phyloP scores from a whole-genome alignment of 92 coral and sea anemone genomes.

The Zoanthus gigantus region DNA sequence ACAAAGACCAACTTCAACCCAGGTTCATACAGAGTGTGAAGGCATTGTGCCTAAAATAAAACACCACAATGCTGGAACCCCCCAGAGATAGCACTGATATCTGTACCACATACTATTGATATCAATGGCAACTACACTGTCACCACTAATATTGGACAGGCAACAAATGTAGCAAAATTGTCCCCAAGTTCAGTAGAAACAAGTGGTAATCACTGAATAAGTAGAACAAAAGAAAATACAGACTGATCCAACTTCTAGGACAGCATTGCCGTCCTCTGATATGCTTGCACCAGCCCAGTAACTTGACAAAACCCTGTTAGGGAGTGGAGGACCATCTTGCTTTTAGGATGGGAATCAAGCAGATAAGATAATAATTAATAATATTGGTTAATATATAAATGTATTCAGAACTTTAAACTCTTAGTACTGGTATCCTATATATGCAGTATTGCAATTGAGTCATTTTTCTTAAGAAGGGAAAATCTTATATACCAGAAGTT shows the following conservation, averaged over 20 bases:
- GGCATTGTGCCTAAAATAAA: background rate
- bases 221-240: background rate
- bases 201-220: background rate
- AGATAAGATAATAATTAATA: background rate
- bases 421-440: no score
- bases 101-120: background rate
- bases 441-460: no score
- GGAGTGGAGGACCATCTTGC: background rate
- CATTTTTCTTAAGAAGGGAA: no score
- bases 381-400: no score
- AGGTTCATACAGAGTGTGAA: background rate
- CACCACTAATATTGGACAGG: no score
- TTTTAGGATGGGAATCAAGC: background rate
- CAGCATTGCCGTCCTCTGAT: no score
- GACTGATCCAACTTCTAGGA: background rate
- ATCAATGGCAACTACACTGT: no score
- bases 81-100: no score
- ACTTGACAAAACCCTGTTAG: background rate
- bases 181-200: background rate
- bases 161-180: background rate
- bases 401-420: no score
- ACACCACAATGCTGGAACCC: no score
- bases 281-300: no score
- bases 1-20: background rate
- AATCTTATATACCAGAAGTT: background rate